Base-by-base conservation (phyloP, 2,888 invertebrate genomes). In the Chironomus tentans region DNA sequence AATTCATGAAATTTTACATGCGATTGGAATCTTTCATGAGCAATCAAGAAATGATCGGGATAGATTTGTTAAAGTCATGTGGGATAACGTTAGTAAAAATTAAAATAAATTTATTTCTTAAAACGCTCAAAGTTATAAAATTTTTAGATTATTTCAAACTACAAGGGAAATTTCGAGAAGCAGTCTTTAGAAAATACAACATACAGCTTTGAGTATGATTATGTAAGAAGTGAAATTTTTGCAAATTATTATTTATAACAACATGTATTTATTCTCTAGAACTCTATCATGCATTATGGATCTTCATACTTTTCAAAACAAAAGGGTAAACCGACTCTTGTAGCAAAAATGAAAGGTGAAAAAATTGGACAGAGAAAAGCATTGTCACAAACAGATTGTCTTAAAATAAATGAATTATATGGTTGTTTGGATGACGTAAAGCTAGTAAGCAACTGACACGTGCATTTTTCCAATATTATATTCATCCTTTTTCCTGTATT, bases 1-100 rank as follows among this genome's bases (percentile, higher is more conserved):
- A n/a, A 88, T 92, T 78, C 93, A 93, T 82, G 93, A 93, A 82
- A 82, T 93, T 48, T 89, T 93, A 88, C 93, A 93, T 80, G 89
- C 91, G 0, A 48, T 92, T n/a, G 92, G 93, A 7, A 89, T 93
- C 77, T 92, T 92, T 82, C 93, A 93, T 81, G 93, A 93, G 80
- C 93, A 93, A 79, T 91, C 90, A 0, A 84, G 93, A 77, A 88
- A 89, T 68, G 93, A 93, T 82, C 85, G 93, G 76, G 91, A 91
- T 80, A 85, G 86, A 77, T 90, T 86, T 80, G 90, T 93, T 1
- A 89, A 88, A 79, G 87, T 93, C 62, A 88, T 90, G 79, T 85
- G 86, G 79, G 89, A 90, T 6, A 92, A 92, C 81, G 87, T 91
- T 69, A 85, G 89, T 77, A 86, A 87, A 79, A 85, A n/a, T n/a